Percentiles rank a stretch among this genome's conserved stretches.
phyloP scores from a whole-genome alignment of 35 echinoderm and acorn worm species.

The Acanthaster planci region DNA sequence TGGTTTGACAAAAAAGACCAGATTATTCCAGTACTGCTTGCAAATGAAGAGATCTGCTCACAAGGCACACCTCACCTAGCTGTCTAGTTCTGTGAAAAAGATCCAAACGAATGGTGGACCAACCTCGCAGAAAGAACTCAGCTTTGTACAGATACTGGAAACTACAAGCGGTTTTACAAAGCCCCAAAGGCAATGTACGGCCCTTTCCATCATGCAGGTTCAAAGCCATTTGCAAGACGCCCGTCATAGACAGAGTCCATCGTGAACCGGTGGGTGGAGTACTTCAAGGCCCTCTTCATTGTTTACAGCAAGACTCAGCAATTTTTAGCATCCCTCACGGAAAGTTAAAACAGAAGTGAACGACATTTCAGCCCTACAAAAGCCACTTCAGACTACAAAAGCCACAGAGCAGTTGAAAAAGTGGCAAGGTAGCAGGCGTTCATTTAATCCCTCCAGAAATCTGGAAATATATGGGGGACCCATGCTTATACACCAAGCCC shows the following conservation, averaged over 20 bases:
- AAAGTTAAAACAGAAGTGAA: neutral
- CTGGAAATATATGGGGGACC: too few species aligned
- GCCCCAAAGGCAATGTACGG: slow-evolving; percentile 55
- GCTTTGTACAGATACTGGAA: neutral
- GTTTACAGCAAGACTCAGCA: neutral
- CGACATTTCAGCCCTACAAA: neutral
- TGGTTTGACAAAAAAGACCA: too few species aligned
- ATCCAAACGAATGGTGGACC: too few species aligned
- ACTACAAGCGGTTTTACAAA: slow-evolving; percentile 50
- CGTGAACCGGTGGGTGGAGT: neutral
- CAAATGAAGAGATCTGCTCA: too few species aligned
- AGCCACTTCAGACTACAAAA: neutral
- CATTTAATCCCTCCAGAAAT: too few species aligned
- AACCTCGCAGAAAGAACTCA: too few species aligned
- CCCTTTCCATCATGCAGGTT: neutral
- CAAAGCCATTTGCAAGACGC: slow-evolving; percentile 35
- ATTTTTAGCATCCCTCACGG: neutral
- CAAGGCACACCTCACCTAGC: too few species aligned
- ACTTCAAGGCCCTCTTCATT: neutral
- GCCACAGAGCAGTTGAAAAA: neutral
- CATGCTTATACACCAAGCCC: too few species aligned
- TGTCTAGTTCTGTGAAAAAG: too few species aligned
- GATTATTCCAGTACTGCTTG: too few species aligned
- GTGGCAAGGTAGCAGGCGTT: neutral
- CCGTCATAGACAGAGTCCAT: neutral